Percentiles rank a stretch among this genome's conserved stretches.
Evolutionary conservation across 2,888 invertebrate genomes (phyloP).

Genomic region (Tridacna crocea): DNA sequence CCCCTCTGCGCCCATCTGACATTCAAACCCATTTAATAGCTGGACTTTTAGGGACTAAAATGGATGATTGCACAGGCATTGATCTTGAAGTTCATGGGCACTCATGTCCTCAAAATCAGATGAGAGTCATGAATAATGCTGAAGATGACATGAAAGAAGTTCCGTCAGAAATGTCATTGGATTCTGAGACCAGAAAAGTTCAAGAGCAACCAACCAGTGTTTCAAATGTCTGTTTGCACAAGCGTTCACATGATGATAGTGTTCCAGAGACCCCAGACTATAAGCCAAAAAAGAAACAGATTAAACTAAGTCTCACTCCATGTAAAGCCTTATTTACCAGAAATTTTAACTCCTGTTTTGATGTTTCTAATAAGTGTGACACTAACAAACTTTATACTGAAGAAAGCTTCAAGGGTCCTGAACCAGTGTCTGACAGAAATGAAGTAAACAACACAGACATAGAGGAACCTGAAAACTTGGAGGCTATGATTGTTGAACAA

Average conservation of each 20-base stretch:
- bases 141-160: not conserved
- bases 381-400: not conserved
- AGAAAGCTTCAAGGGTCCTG: not conserved
- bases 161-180: not conserved
- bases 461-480: not conserved
- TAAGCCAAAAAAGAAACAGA: slow-evolving; percentile 19
- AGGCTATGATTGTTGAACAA: not conserved
- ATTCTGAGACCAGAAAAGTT: not conserved
- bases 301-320: not conserved
- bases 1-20: not conserved
- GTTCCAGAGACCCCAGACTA: slow-evolving; percentile 42
- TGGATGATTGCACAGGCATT: slow-evolving; percentile 6
- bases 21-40: slow-evolving; percentile 40
- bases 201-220: not conserved
- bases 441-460: not conserved
- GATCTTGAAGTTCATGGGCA: not conserved
- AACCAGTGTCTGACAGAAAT: not conserved
- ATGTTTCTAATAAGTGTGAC: not conserved
- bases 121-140: no score
- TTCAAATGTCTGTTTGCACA: not conserved
- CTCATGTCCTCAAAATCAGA: not conserved
- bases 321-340: not conserved
- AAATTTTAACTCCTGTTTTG: not conserved
- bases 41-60: slow-evolving; percentile 36
- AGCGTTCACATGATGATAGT: not conserved